Percentiles rank a stretch among this genome's conserved stretches.
Conservation (phyloP, 92 coral and sea anemone genomes). For the Zoanthus sociatus region DNA sequence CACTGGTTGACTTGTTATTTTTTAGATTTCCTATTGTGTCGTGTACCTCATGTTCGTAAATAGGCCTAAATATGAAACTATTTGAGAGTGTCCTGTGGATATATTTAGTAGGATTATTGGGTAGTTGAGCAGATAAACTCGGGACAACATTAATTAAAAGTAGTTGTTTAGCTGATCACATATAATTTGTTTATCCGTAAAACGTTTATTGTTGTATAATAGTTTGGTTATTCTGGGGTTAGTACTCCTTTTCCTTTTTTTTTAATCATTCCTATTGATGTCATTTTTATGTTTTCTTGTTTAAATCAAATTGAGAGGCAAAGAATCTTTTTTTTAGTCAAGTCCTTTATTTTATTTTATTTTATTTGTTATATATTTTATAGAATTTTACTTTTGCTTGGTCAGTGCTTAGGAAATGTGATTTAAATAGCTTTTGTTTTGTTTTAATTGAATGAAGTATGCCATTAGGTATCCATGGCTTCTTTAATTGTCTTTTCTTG, state of each 20-base stretch:
- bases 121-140: constrained; percentile 46
- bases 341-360: constrained; percentile 29
- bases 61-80: constrained; percentile 35
- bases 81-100: constrained; percentile 40
- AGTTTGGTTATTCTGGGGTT: constrained; percentile 45
- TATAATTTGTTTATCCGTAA: constrained; percentile 48
- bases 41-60: constrained; percentile 23
- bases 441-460: constrained; percentile 21
- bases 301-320: constrained; percentile 32
- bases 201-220: constrained; percentile 44
- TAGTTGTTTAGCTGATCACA: constrained; percentile 39
- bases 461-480: constrained; percentile 8
- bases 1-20: constrained; percentile 24
- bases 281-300: constrained; percentile 35
- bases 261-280: constrained; percentile 47
- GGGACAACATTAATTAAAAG: constrained; percentile 47
- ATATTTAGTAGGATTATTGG: constrained; percentile 40
- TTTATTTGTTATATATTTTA: constrained; percentile 30
- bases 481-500: neutral
- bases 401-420: constrained; percentile 13
- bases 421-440: constrained; percentile 10
- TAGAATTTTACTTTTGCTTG: constrained; percentile 14
- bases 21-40: constrained; percentile 26
- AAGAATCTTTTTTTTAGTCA: constrained; percentile 13
- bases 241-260: constrained; percentile 24